Evolutionary conservation across 2,797 vertebrate species (phyloP).

Genomic region (Thalassophryne amazonica): DNA sequence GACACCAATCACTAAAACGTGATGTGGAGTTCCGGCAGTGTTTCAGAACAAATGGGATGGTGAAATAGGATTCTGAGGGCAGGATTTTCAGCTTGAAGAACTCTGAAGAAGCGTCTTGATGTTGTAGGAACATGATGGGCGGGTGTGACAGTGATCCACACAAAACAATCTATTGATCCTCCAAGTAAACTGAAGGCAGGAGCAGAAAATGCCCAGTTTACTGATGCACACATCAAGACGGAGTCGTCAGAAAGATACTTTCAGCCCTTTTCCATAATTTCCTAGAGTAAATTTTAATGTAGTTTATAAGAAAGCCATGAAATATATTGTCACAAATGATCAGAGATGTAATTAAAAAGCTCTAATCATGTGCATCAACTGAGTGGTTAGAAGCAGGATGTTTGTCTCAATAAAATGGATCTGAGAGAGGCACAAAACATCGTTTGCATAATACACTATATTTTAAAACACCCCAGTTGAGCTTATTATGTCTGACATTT

Average conservation of each 20-base stretch:
- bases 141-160: too few species aligned
- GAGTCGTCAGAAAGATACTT: neutral
- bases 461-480: conserved; percentile 52
- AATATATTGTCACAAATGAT: conserved; percentile 30
- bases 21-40: too few species aligned
- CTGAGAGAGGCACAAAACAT: conserved; percentile 45
- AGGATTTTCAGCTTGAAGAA: too few species aligned
- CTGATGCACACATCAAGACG: neutral
- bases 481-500: conserved; percentile 72
- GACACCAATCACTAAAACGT: too few species aligned
- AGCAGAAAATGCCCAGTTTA: neutral
- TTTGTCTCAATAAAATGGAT: conserved; percentile 28
- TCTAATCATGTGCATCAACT: conserved; percentile 21
- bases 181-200: neutral
- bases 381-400: conserved; percentile 21
- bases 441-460: conserved; percentile 58
- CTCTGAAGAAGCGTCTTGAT: too few species aligned
- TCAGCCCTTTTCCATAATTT: neutral
- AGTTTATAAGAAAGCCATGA: conserved; percentile 10
- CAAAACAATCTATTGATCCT: neutral
- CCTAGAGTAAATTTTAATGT: conserved; percentile 16
- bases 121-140: too few species aligned
- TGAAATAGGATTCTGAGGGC: too few species aligned
- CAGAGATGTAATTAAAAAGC: conserved; percentile 35
- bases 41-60: too few species aligned